phyloP scores from a whole-genome alignment of 2,113 vertebrate species.

The Seriola dumerili region DNA sequence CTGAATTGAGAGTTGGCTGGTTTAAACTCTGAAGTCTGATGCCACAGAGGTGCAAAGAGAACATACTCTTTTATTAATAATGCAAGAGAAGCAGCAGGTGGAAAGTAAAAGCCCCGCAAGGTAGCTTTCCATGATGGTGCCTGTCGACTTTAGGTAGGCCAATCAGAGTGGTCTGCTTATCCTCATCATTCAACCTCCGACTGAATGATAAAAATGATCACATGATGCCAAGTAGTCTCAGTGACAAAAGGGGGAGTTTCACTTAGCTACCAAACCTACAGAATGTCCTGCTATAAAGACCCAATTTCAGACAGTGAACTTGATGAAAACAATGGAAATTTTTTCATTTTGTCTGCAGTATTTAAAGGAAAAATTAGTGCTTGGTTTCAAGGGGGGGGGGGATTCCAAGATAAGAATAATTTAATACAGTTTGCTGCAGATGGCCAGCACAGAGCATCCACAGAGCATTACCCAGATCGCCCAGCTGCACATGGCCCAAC shows the following conservation, averaged over 20 bases:
- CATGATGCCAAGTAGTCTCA: neutral
- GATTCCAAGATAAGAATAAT: slow-evolving; percentile 55
- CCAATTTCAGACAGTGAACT: neutral
- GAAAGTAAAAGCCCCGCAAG: slow-evolving; percentile 23
- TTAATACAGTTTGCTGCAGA: slow-evolving; percentile 41
- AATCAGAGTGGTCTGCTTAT: slow-evolving; percentile 4
- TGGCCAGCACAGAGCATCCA: slow-evolving; percentile 44
- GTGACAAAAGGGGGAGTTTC: neutral
- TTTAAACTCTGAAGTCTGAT: slow-evolving; percentile 2
- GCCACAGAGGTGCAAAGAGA: neutral
- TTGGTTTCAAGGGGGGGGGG: neutral
- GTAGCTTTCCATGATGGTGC: neutral
- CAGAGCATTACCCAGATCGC: slow-evolving; percentile 85
- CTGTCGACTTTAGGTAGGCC: neutral
- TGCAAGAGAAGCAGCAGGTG: slow-evolving; percentile 44
- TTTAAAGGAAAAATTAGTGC: neutral
- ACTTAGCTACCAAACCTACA: neutral
- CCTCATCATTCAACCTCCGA: neutral
- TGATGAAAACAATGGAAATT: neutral
- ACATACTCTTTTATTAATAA: slow-evolving; percentile 35
- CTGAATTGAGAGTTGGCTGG: neutral
- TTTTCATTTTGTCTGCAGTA: neutral
- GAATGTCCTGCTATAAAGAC: neutral
- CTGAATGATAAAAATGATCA: neutral
- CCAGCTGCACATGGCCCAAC: slow-evolving; percentile 88